These are phyloP conservation scores for Kryptolebias marmoratus DNA, from an alignment of 2,113 vertebrate genomes.

Conservation along the genomic window DNA sequence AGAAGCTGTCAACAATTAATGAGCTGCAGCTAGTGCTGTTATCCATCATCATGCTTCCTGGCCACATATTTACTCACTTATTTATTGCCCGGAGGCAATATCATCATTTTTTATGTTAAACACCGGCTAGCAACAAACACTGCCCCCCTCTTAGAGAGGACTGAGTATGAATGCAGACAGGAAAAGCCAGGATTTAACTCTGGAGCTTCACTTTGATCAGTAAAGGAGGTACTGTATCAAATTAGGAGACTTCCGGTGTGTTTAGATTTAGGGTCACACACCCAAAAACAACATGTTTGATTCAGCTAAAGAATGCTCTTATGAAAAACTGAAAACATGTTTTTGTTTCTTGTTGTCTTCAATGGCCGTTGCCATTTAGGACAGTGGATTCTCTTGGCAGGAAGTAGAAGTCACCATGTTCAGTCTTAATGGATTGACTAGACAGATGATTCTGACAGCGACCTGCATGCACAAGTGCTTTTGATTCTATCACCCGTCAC, in stretches of 20 bases:
- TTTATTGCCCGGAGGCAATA: conserved; percentile 81
- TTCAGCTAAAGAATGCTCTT: conserved; percentile 7
- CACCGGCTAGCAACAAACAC: conserved; percentile 39
- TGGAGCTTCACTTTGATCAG: conserved; percentile 18
- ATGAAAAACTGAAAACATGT: neutral
- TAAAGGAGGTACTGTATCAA: conserved; percentile 8
- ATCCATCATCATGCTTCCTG: conserved; percentile 82
- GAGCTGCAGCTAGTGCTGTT: conserved; percentile 71
- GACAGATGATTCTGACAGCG: conserved; percentile 89
- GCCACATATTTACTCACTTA: conserved; percentile 83
- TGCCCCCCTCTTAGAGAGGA: conserved; percentile 21
- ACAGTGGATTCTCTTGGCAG: conserved; percentile 44
- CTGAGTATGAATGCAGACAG: conserved; percentile 20
- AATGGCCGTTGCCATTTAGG: conserved; percentile 36
- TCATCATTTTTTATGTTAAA: conserved; percentile 81
- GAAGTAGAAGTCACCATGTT: conserved; percentile 32
- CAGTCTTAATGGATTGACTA: conserved; percentile 79
- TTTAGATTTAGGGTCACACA: neutral
- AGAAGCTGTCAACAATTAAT: conserved; percentile 84
- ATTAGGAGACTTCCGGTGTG: neutral
- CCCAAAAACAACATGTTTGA: conserved; percentile 1
- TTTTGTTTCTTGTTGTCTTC: conserved; percentile 8
- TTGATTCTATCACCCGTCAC: conserved; percentile 89
- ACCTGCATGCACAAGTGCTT: conserved; percentile 84
- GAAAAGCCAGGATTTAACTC: conserved; percentile 3